Evolutionary conservation across 2,113 vertebrate genomes (phyloP).

Genomic region (Thermophis baileyi): DNA sequence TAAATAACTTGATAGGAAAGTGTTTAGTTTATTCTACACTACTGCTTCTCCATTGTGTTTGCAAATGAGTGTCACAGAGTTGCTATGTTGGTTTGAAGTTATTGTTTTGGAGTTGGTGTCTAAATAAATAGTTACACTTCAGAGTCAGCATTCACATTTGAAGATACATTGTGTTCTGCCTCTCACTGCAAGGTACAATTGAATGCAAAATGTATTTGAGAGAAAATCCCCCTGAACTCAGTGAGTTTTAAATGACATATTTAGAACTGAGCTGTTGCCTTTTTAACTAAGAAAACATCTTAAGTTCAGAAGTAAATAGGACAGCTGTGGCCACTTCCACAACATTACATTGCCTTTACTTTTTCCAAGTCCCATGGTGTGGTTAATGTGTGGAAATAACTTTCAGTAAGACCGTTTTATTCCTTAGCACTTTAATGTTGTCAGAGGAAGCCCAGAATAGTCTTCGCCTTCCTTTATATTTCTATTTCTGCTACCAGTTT

Average conservation of each 20-base stretch:
- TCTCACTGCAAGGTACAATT: not conserved
- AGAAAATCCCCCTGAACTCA: not conserved
- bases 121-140: slow-evolving; percentile 40
- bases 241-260: not conserved
- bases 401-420: not conserved
- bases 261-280: not conserved
- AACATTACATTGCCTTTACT: not conserved
- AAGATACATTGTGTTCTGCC: not conserved
- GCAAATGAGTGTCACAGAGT: slow-evolving; percentile 47
- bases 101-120: slow-evolving; percentile 49
- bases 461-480: not conserved
- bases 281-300: not conserved
- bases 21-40: slow-evolving; percentile 61
- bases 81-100: slow-evolving; percentile 13
- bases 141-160: not conserved
- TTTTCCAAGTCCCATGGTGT: not conserved
- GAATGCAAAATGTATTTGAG: not conserved
- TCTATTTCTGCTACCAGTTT: not conserved
- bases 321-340: not conserved
- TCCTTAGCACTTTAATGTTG: not conserved
- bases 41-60: slow-evolving; percentile 36
- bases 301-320: not conserved
- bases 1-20: slow-evolving; percentile 56
- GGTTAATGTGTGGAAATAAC: not conserved
- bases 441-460: not conserved